Conservation (phyloP, 2,113 vertebrate genomes). For the Eptesicus fuscus region DNA sequence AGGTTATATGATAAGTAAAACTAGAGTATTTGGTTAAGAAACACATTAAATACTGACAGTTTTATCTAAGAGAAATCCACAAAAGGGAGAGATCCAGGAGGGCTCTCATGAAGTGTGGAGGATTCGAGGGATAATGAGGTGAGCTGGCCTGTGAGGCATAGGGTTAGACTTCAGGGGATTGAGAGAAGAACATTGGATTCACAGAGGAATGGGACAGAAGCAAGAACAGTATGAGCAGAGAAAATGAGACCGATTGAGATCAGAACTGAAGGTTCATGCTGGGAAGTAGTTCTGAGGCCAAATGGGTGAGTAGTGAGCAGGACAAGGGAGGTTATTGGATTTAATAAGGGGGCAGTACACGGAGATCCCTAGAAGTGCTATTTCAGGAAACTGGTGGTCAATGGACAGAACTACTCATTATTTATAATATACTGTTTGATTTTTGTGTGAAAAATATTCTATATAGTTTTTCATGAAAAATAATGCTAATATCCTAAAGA, state of each 20-base stretch:
- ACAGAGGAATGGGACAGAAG: background rate
- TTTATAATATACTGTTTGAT: background rate
- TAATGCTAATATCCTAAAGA: background rate
- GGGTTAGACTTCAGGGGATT: background rate
- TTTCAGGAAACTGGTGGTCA: background rate
- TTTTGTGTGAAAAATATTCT: background rate
- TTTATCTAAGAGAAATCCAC: background rate
- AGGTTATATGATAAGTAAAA: background rate
- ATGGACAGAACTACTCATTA: background rate
- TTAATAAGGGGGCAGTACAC: background rate
- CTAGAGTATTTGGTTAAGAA: background rate
- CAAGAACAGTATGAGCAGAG: background rate
- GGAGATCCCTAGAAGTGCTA: background rate
- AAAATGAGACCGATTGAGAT: background rate
- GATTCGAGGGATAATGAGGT: background rate
- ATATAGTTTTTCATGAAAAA: constrained; percentile 3
- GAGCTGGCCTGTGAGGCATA: background rate
- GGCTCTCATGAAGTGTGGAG: background rate
- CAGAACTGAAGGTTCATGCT: background rate
- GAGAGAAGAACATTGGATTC: background rate
- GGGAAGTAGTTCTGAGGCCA: background rate
- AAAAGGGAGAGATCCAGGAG: background rate
- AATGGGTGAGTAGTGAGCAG: background rate
- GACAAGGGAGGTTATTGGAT: background rate
- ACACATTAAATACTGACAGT: background rate